phyloP scores from a whole-genome alignment of 2,113 vertebrate species.

The Oreotrochilus melanogaster region DNA sequence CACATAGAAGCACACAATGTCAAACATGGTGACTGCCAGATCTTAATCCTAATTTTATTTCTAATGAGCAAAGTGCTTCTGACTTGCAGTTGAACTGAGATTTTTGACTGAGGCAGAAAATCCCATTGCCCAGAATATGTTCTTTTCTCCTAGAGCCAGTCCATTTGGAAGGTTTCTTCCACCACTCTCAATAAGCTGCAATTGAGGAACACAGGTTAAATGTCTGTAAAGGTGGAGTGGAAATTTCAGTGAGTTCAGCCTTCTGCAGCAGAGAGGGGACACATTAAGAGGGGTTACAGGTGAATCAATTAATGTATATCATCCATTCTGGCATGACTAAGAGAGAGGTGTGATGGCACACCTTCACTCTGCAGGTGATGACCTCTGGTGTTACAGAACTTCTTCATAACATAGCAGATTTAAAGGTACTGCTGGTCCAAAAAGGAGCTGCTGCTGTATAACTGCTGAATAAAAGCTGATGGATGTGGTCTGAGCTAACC shows the following conservation, averaged over 20 bases:
- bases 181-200: neutral
- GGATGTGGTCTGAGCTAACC: neutral
- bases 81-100: neutral
- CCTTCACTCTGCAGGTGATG: neutral
- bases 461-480: neutral
- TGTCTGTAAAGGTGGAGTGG: neutral
- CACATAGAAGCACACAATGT: neutral
- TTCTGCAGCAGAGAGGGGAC: neutral
- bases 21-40: neutral
- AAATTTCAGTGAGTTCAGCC: neutral
- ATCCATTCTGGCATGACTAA: neutral
- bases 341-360: neutral
- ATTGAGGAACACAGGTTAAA: neutral
- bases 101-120: neutral
- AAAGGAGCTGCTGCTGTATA: neutral
- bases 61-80: neutral
- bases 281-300: neutral
- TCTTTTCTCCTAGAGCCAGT: neutral
- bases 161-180: neutral
- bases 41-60: neutral
- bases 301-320: neutral
- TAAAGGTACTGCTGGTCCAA: rapidly evolving
- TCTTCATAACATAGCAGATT: neutral
- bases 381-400: neutral
- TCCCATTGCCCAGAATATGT: neutral